Evolutionary conservation across 2,113 vertebrate genomes (phyloP), one percentile per base, ranked within the genome.

Genomic region (Ploceus nigricollis): DNA sequence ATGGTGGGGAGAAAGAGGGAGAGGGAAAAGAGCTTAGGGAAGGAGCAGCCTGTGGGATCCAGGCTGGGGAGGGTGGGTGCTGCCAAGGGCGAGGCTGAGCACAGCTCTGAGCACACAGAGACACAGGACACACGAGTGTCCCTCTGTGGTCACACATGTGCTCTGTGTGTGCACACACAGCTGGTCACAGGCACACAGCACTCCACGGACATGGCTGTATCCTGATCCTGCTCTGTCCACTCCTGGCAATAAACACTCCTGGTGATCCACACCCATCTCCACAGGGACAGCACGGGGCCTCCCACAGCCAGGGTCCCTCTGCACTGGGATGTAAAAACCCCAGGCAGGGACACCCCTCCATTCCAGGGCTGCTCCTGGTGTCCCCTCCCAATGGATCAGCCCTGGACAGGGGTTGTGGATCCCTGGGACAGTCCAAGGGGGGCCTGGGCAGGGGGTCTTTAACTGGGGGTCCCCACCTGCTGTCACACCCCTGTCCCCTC

Each of bases 171-270:
- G 8, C 3, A 7, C n/a, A 2, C 15, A 1, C 0, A 15, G 25
- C 37, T 7, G 31, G 4, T 4, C 12, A 15, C 11, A 13, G 22
- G 15, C n/a, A 9, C 45, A 4, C 3, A 1, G 42, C 37, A 1
- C 30, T 56, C 40, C 27, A 2, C 0, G 35, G 33, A 2, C 10
- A 1, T 2, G 13, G 35, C 56, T 28, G 3, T 11, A 6, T 44
- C 84, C 68, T 0, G 0, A 1, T 10, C 40, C 56, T 27, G 2
- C 22, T 31, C 7, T 4, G 1, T 15, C 10, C 28, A 1, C 11
- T 3, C 6, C 9, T 8, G 63, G 58, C 28, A 56, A 37, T 21
- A 20, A 54, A 47, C 1, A 15, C 39, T 14, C 40, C 48, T 28
- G 53, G 23, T 39, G 48, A 45, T 15, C 7, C 80, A 37, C 47